A percentile compares a stretch with the other conserved stretches of the same genome.
phyloP scores from a whole-genome alignment of 2,797 vertebrate genomes.

The Cyclura pinguis region DNA sequence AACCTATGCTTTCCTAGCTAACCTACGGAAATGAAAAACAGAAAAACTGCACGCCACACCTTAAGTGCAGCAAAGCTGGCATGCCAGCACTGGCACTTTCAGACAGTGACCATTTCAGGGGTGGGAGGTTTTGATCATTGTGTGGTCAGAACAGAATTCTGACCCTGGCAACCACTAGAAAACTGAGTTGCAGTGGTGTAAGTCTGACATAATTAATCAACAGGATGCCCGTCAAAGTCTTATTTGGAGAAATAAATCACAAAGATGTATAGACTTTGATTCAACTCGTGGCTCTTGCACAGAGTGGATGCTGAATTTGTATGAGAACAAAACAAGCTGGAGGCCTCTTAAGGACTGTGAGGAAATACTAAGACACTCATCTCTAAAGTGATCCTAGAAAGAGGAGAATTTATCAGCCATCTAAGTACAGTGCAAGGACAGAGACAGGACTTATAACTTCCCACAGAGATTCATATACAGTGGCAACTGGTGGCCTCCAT shows the following conservation, averaged over 20 bases:
- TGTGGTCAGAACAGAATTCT: no score
- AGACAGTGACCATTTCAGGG: neutral
- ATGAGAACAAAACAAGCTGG: neutral
- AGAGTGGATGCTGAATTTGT: neutral
- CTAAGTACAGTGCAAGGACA: neutral
- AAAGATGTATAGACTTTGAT: neutral
- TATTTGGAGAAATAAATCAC: neutral
- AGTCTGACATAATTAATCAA: no score
- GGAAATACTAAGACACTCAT: neutral
- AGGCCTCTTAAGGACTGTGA: neutral
- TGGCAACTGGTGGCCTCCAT: no score
- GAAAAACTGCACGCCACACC: neutral
- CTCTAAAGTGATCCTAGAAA: neutral
- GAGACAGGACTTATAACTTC: no score
- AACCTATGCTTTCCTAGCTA: neutral
- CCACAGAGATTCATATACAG: no score
- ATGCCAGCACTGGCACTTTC: neutral
- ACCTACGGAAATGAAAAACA: neutral
- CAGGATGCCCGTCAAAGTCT: neutral
- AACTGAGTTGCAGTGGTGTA: no score
- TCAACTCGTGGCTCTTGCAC: no score
- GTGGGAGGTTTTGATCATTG: no score
- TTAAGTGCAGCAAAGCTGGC: no score
- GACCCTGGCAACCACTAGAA: no score
- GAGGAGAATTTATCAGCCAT: no score